Evolutionary conservation across 2,797 vertebrate genomes (phyloP), one percentile per base, ranked within the genome.

Genomic region (Chaunax sp.): DNA sequence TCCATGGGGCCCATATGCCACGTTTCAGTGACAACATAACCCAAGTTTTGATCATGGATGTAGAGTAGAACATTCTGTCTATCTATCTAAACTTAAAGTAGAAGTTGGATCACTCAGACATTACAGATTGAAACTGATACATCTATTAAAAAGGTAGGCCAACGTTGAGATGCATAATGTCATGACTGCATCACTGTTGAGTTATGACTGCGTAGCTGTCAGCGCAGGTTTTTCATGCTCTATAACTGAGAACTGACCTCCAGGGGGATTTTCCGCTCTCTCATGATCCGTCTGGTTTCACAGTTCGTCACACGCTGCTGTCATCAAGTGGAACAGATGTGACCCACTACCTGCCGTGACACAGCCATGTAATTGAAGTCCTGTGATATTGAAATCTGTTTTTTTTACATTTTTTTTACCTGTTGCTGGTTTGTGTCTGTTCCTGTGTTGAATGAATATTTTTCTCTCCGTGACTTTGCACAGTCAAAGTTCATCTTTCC

Each of bases 251-350:
- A 64, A 52, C 14, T 75, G 80, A 82, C 80, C 86, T 84, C 78
- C 51, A 81, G 87, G 50, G 88, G 62, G 55, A 69, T n/a, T n/a
- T n/a, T n/a, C n/a, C n/a, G 79, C 86, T 81, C 66, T 83, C 75
- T 41, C 30, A 14, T 57, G 64, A 83, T 69, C 64, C 40, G 51
- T 88, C 84, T 90, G 87, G 80, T 87, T 89, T 89, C 81, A 73
- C 77, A 81, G 78, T 65, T 81, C 70, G 41, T 87, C 87, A 73
- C 68, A 46, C 28, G 40, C 53, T 49, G 69, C 83, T 73, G 78
- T 88, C 87, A 81, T 87, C 72, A 5, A 52, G 62, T 22, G 11
- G 28, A 85, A 60, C 91, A 90, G 90, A 88, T 89, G 87, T 84
- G 76, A 82, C 74, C 64, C 28, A 6, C 37, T 2, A 43, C 23